Base-by-base conservation (phyloP, 2,113 vertebrate species). In the Alces alces region DNA sequence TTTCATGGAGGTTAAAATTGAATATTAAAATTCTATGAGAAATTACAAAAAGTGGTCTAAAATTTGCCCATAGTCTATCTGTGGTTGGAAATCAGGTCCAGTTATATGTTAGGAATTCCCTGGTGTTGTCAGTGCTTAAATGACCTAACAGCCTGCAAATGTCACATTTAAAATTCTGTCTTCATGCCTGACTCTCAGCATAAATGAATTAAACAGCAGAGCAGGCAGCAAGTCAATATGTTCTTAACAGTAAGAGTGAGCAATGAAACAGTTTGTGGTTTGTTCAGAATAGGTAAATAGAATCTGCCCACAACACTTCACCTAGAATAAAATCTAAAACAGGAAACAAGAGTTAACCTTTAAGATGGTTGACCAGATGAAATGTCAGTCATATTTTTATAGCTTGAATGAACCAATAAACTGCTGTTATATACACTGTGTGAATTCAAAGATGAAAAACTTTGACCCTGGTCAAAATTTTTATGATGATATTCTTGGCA, bases 181-280 rank as follows among this genome's bases (percentile, higher is more conserved):
- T 99, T 98, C 98, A 98, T 98, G 98, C 98, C 98, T 98, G 98
- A 98, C 97, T 98, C 98, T 98, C 97, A 96, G 98, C 98, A 99
- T 98, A 99, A 99, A 99, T 99, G 99, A 99, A 99, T 99, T 99
- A 99, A 99, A 99, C 98, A 99, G 98, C 98, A 98, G 98, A 98
- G 97, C 98, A 98, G 98, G 98, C 98, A 98, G 98, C 98, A 98
- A 99, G 99, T 99, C 99, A 98, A 98, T 99, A 98, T 98, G 98
- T 98, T 98, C 98, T 98, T 97, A 98, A 98, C 98, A 98, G 98
- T 97, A 98, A 98, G 98, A 98, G 97, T 97, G 98, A 98, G 98
- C 98, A 98, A 90, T 98, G 98, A 98, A 98, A 99, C 98, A 98
- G 98, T 98, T 98, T 98, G 98, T 94, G 97, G 94, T 98, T 98